phyloP scores from a whole-genome alignment of 2,113 vertebrate genomes.

The Atlantisia rogersi region DNA sequence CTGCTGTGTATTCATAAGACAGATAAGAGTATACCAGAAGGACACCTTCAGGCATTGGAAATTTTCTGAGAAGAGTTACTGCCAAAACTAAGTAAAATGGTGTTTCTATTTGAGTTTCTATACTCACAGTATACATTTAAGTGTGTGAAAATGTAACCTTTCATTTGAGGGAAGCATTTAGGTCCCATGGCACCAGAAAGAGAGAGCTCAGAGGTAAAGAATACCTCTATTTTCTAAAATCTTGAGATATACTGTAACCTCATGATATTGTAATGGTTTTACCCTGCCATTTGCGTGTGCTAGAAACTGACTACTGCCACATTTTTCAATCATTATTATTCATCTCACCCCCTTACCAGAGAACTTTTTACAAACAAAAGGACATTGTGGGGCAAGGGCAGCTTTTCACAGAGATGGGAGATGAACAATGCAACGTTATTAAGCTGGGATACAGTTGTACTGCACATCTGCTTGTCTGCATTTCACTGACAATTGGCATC shows the following conservation, averaged over 20 bases:
- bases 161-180: background rate
- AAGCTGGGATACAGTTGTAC: background rate
- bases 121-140: background rate
- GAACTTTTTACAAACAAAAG: background rate
- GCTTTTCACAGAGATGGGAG: background rate
- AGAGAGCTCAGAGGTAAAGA: background rate
- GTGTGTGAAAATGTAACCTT: background rate
- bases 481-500: conserved; percentile 34
- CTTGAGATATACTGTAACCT: background rate
- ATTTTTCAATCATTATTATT: background rate
- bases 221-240: background rate
- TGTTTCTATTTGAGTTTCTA: background rate
- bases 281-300: background rate
- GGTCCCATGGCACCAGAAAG: background rate
- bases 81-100: background rate
- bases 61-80: background rate
- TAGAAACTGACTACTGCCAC: background rate
- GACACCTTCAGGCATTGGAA: background rate
- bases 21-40: background rate
- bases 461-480: background rate
- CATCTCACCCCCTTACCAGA: background rate
- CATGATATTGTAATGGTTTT: background rate
- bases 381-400: background rate
- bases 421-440: background rate
- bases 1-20: background rate